phyloP scores from a whole-genome alignment of 1,140 invertebrate genomes.

The Mycetomoellerius zeteki region DNA sequence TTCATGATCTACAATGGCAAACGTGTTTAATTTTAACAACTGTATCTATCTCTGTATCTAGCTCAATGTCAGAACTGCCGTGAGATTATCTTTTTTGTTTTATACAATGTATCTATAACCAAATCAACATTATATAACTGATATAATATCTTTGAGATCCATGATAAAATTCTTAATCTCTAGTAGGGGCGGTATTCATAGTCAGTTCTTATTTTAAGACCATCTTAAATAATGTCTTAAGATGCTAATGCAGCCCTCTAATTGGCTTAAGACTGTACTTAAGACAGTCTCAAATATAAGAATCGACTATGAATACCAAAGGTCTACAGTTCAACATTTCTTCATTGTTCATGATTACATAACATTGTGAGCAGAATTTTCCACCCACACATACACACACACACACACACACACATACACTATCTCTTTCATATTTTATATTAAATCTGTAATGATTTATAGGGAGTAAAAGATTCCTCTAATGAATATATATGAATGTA shows the following conservation, averaged over 20 bases:
- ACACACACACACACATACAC: too few species aligned
- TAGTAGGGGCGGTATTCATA: too few species aligned
- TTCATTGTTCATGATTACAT: neutral
- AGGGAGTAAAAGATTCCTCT: neutral
- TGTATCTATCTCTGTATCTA: neutral
- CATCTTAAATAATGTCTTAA: too few species aligned
- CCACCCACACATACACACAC: too few species aligned
- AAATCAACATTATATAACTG: conserved; percentile 33
- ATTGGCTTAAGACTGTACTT: too few species aligned
- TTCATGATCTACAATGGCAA: conserved; percentile 50
- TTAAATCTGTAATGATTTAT: neutral
- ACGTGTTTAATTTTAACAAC: neutral
- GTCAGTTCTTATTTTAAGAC: too few species aligned
- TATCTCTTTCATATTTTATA: neutral
- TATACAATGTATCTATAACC: conserved; percentile 18
- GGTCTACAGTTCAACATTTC: neutral
- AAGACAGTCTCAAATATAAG: too few species aligned
- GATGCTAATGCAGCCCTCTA: too few species aligned
- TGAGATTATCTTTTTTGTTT: neutral
- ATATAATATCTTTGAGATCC: conserved; percentile 26
- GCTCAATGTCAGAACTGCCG: neutral
- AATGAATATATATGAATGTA: neutral
- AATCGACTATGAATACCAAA: too few species aligned
- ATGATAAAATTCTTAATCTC: neutral
- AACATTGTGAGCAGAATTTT: conserved; percentile 14